Percentiles rank a stretch among this genome's conserved stretches.
Evolutionary conservation across 2,113 vertebrate genomes (phyloP).

Genomic region (Alexandromys fortis): DNA sequence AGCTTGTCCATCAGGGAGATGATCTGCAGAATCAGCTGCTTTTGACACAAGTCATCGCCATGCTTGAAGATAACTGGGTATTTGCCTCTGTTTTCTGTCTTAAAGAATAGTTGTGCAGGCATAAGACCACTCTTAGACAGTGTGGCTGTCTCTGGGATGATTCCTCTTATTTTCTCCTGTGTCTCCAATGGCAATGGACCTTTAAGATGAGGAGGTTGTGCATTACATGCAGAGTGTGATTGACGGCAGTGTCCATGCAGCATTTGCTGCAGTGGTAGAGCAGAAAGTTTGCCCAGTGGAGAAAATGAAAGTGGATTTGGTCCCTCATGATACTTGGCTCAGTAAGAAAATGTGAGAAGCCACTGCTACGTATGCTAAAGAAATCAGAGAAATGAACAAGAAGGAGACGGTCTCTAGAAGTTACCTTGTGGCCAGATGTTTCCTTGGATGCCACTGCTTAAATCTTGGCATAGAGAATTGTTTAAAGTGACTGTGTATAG

Average conservation of each 20-base stretch:
- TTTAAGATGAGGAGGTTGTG: conserved; percentile 98
- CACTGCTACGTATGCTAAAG: conserved; percentile 29
- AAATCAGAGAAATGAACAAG: conserved; percentile 1
- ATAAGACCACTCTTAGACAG: conserved; percentile 94
- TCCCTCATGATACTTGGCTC: neutral
- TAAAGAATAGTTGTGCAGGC: conserved; percentile 99
- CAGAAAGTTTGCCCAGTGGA: conserved; percentile 99
- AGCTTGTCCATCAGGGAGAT: conserved; percentile 99
- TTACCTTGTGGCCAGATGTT: too few species aligned
- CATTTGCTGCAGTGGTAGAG: conserved; percentile 98
- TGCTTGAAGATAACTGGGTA: conserved; percentile 99
- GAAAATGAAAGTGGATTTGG: conserved; percentile 83
- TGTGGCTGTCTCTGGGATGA: too few species aligned
- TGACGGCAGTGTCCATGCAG: conserved; percentile 97
- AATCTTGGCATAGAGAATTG: conserved; percentile 31
- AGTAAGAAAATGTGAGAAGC: conserved; percentile 36
- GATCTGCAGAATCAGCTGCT: conserved; percentile 99
- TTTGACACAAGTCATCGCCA: conserved; percentile 96
- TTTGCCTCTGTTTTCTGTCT: conserved; percentile 94
- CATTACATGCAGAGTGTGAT: conserved; percentile 99
- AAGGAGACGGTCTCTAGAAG: conserved; percentile 36
- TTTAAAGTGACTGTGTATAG: conserved; percentile 55
- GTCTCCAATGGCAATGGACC: conserved; percentile 85
- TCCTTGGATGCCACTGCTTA: conserved; percentile 35
- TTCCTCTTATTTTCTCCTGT: too few species aligned